phyloP scores from a whole-genome alignment of 2,113 vertebrate genomes.

The Zosterops lateralis region DNA sequence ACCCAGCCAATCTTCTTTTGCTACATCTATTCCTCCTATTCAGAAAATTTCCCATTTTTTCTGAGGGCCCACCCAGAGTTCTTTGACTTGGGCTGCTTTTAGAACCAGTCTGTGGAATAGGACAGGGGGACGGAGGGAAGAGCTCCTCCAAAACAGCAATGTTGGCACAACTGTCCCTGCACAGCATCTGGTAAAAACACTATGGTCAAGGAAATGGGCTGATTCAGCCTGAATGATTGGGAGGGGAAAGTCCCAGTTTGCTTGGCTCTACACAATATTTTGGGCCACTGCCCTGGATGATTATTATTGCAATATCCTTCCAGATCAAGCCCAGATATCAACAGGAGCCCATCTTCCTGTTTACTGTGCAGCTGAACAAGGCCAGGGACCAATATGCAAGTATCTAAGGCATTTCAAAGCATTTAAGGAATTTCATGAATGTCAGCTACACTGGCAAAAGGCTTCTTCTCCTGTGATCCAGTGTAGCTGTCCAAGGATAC shows the following conservation, averaged over 20 bases:
- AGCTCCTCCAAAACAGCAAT: neutral
- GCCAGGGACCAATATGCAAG: neutral
- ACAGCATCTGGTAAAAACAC: neutral
- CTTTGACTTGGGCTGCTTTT: neutral
- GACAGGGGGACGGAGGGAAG: rapidly evolving
- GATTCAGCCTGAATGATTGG: neutral
- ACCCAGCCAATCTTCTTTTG: neutral
- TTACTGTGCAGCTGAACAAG: neutral
- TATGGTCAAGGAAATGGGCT: neutral
- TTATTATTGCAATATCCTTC: neutral
- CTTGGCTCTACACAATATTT: neutral
- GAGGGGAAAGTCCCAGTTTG: neutral
- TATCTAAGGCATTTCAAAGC: neutral
- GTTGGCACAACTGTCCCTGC: neutral
- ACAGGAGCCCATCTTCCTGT: neutral
- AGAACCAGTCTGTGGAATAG: neutral
- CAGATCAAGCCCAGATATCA: neutral
- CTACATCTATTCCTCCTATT: neutral
- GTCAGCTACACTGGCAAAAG: neutral
- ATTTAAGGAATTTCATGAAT: neutral
- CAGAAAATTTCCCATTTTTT: neutral
- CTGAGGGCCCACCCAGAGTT: rapidly evolving
- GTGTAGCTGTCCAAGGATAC: rapidly evolving
- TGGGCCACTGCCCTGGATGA: neutral
- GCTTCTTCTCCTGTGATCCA: neutral